Evolutionary conservation across 2,888 invertebrate genomes (phyloP).

Genomic region (Lasiommata megera): DNA sequence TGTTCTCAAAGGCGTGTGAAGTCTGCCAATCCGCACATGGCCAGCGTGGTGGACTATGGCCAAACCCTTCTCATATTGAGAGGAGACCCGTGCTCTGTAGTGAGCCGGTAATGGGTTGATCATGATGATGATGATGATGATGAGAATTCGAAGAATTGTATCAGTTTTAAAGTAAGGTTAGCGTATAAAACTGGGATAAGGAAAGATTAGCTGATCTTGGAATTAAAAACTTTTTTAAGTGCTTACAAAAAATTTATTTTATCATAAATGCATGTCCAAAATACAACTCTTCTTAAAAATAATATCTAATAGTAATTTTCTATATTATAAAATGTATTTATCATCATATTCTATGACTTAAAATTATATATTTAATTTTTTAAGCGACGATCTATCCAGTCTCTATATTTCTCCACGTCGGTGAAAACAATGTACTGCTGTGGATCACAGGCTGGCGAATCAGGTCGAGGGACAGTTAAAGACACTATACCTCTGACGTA

Average conservation of each 20-base stretch:
- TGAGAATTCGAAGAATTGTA: too few relatives aligned
- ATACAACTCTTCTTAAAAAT: not conserved
- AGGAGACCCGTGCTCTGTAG: too few relatives aligned
- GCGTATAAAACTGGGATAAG: too few relatives aligned
- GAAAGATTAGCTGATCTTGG: too few relatives aligned
- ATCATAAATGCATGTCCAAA: not conserved
- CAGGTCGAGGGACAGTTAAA: slow-evolving; percentile 10
- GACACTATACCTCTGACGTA: slow-evolving; percentile 24
- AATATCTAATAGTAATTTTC: not conserved
- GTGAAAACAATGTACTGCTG: slow-evolving; percentile 39
- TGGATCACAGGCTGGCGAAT: slow-evolving; percentile 19
- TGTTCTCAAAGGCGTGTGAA: too few relatives aligned
- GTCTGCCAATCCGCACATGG: too few relatives aligned
- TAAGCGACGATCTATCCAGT: slow-evolving; percentile 30
- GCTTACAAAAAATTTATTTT: not conserved
- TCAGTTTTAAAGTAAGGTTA: too few relatives aligned
- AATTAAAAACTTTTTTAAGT: too few relatives aligned
- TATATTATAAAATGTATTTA: not conserved
- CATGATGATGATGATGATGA: too few relatives aligned
- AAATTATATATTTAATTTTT: not conserved
- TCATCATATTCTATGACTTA: not conserved
- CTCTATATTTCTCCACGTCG: slow-evolving; percentile 20
- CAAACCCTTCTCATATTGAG: too few relatives aligned
- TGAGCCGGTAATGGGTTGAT: too few relatives aligned
- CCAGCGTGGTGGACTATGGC: too few relatives aligned